Conservation (phyloP, 2,797 vertebrate species). For the Diplodus sargus region DNA sequence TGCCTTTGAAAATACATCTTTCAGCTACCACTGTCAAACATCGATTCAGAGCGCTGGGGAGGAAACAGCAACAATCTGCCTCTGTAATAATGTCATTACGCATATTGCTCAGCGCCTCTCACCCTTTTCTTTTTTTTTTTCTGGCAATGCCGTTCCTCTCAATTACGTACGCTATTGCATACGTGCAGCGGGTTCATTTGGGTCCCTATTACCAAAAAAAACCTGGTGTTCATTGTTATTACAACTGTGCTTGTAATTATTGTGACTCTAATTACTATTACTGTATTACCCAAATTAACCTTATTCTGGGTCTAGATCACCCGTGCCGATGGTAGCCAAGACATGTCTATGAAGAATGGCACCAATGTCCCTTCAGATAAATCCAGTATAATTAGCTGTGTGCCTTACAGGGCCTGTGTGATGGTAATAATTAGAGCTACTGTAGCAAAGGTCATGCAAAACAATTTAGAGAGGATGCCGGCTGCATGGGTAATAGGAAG, state of each 20-base stretch:
- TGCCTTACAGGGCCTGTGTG: conserved; percentile 91
- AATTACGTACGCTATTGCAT: conserved; percentile 62
- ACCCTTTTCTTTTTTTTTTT: conserved; percentile 26
- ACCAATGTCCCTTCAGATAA: conserved; percentile 94
- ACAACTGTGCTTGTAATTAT: conserved; percentile 77
- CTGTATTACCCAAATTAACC: conserved; percentile 92
- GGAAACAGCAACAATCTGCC: conserved; percentile 65
- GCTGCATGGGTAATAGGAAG: conserved; percentile 85
- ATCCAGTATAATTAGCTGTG: conserved; percentile 93
- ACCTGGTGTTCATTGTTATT: conserved; percentile 73
- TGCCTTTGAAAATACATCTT: conserved; percentile 78
- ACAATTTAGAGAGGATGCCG: conserved; percentile 90
- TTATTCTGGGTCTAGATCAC: conserved; percentile 89
- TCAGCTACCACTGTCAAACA: conserved; percentile 72
- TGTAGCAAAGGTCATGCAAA: conserved; percentile 91
- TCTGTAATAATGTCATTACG: conserved; percentile 68
- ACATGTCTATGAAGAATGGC: conserved; percentile 91
- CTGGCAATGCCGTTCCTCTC: conserved; percentile 50
- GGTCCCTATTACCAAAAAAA: conserved; percentile 64
- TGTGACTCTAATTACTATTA: conserved; percentile 81
- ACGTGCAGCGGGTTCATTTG: conserved; percentile 54
- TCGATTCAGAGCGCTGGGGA: conserved; percentile 52
- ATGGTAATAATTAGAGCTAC: conserved; percentile 95
- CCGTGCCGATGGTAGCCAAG: conserved; percentile 87
- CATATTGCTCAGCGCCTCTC: conserved; percentile 44